Evolutionary conservation across 2,797 vertebrate species (phyloP), one percentile per base, ranked within the genome.

Genomic region (Kryptopterus vitreolus): DNA sequence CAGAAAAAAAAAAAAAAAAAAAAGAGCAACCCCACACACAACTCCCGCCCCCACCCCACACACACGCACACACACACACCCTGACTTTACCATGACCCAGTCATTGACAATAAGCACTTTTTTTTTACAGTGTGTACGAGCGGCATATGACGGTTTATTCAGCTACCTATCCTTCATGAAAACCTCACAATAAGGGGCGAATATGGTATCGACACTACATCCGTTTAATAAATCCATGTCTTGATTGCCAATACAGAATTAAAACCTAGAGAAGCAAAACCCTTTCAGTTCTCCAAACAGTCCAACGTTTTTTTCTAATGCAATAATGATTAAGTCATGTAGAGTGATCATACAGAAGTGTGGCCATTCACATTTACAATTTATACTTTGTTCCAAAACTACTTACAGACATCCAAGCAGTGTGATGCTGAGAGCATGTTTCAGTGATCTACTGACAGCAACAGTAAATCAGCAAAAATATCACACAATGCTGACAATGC

Each of bases 1-100:
- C 76, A 33, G 77, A 75, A 84, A 76, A 53, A 79, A 68, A 82
- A 84, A n/a, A n/a, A n/a, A n/a, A n/a, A n/a, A n/a, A n/a, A n/a
- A n/a, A n/a, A n/a, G n/a, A n/a, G n/a, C n/a, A n/a, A n/a, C n/a
- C n/a, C n/a, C n/a, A n/a, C n/a, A n/a, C n/a, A n/a, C n/a, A n/a
- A n/a, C n/a, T n/a, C n/a, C n/a, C n/a, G n/a, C n/a, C n/a, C n/a
- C n/a, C n/a, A n/a, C n/a, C n/a, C n/a, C n/a, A n/a, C n/a, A n/a
- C n/a, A 20, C 53, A 80, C 46, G 22, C 53, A 68, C 75, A 78
- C 29, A 68, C 26, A 75, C 66, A 38, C 46, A 18, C 48, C 48
- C 31, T 61, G 62, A 71, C 62, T 69, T 74, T 81, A 55, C 20
- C 26, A 50, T 84, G 65, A 75, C 80, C 72, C 50, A 78, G 66